Base-by-base conservation (phyloP, 2,113 vertebrate species). In the Hystrix brachyura region DNA sequence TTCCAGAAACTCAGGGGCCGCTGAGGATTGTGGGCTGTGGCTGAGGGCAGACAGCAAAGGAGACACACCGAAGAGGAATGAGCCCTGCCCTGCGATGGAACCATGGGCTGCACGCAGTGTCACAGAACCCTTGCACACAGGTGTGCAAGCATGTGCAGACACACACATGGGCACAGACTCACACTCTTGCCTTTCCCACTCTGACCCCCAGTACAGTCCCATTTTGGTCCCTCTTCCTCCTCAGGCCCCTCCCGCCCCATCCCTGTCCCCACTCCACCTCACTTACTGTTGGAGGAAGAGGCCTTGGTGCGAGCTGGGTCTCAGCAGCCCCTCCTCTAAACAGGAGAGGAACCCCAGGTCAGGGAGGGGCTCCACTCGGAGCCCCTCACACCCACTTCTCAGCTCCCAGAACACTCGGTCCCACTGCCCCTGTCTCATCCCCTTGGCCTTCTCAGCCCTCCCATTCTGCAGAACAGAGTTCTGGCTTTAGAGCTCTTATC, bases 271-370 rank as follows among this genome's bases (percentile, higher is more conserved):
- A 81, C 29, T 14, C 25, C 0, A 34, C 21, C 80, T 65, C 43
- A 96, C 97, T 97, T 94, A 97, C 97, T 51, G 46, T 51, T 34
- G 8, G 19, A 87, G 23, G 79, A 38, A 51, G 57, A 90, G 94
- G 83, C 15, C 43, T 60, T 9, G 25, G 38, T 19, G 59, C 17
- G 14, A 80, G 13, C 55, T 90, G 90, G 91, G 38, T 93, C 79
- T 96, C 83, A 32, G 19, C 38, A 57, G 79, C 34, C 32, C 94
- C 23, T 0, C 38, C 57, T 82, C 97, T 97, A 91, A 65, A 84
- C 1, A 78, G 76, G 53, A 53, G 51, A 87, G 74, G 94, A 71
- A 48, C 3, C 71, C 12, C 46, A 6, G 23, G 3, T 10, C 12
- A 10, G 46, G 14, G 25, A 78, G 76, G 76, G 29, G 48, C 65